Evolutionary conservation across 2,797 vertebrate species (phyloP), one percentile per base, ranked within the genome.

Genomic region (Gambelia wislizenii): DNA sequence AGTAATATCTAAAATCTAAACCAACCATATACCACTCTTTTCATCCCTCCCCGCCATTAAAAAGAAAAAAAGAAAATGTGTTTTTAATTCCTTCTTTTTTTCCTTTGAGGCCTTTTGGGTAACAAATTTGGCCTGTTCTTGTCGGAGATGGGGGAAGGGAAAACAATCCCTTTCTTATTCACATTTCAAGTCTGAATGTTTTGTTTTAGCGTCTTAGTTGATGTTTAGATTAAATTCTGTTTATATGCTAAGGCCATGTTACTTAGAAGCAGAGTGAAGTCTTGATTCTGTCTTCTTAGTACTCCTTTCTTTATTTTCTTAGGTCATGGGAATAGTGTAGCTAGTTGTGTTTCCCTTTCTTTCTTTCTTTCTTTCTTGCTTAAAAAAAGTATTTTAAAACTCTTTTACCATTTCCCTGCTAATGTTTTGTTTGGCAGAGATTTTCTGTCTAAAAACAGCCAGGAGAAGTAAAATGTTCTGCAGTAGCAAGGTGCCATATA

Each of bases 401-500:
- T 84, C 82, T 95, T 96, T 97, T 95, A 93, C 93, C 90, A 93
- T 94, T 97, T 97, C 95, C 93, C 76, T 95, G 95, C 83, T 89
- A 93, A 88, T 96, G 93, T 96, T 97, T 92, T 88, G 91, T 92
- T 97, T 97, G 96, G 96, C 96, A 93, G 64, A 86, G 64, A 9
- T 80, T 94, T 90, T 92, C 93, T 94, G 80, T 92, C 87, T 93
- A 89, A 94, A 94, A 95, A 93, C 92, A 94, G 52, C 85, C 88
- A 82, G 91, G 95, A 96, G 90, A 52, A 54, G 42, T 75, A 92
- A 94, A 94, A 95, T 94, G 88, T 94, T 96, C 92, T 90, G 83
- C 88, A 36, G 96, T 96, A 97, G 95, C 91, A 69, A 96, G 93
- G 90, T 96, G 96, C 96, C 96, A 95, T 96, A 85, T 96, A 97